Evolutionary conservation across 2,113 vertebrate species (phyloP).

Genomic region (Tinamus guttatus): DNA sequence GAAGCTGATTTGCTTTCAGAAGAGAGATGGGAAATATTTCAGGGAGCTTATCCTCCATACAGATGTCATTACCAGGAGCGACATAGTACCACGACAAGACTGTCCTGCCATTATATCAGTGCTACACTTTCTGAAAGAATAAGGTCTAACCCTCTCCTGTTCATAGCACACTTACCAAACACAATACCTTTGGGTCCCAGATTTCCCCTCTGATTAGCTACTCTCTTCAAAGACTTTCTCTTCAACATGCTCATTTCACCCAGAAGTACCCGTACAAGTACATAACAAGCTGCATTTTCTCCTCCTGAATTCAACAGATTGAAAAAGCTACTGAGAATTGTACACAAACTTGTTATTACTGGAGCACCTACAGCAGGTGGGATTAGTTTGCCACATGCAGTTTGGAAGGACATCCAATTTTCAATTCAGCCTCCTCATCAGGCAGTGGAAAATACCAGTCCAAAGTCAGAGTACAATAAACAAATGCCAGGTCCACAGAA

Average conservation of each 20-base stretch:
- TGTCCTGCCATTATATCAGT: background rate
- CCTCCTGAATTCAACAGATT: background rate
- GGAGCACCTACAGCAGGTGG: background rate
- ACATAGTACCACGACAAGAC: background rate
- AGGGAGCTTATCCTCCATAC: constrained; percentile 8
- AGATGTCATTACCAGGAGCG: constrained; percentile 10
- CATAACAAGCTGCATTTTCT: background rate
- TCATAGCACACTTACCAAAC: background rate
- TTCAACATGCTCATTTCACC: background rate
- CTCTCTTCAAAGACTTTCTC: background rate
- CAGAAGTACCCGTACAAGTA: background rate
- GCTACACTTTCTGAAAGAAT: background rate
- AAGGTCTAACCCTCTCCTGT: background rate
- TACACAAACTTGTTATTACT: background rate
- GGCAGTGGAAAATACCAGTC: background rate
- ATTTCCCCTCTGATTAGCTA: background rate
- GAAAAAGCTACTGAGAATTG: background rate
- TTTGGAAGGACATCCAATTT: background rate
- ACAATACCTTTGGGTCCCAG: constrained; percentile 1
- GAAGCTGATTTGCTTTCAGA: constrained; percentile 40
- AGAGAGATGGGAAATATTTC: constrained; percentile 38
- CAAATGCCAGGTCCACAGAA: background rate
- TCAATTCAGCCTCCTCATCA: background rate
- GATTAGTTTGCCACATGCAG: background rate
- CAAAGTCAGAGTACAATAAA: background rate